Conservation (phyloP, 2,113 vertebrate species). For the Chloebia gouldiae region DNA sequence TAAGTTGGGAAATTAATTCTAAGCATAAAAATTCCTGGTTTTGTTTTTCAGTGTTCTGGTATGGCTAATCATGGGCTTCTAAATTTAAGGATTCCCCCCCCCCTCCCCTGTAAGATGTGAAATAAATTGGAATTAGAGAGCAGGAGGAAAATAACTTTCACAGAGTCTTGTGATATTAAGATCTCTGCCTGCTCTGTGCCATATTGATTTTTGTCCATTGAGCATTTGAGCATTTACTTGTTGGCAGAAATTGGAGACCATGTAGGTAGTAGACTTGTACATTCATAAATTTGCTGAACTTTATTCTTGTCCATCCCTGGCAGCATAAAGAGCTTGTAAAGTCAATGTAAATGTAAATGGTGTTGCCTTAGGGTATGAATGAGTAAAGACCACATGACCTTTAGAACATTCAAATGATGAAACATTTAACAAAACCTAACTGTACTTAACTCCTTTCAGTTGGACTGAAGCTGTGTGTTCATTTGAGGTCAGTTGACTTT, state of each 20-base stretch:
- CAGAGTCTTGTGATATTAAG: not conserved
- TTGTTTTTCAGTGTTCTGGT: not conserved
- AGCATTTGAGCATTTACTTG: not conserved
- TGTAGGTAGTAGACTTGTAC: not conserved
- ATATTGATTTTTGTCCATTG: not conserved
- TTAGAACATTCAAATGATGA: not conserved
- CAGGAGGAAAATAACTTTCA: not conserved
- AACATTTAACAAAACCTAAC: not conserved
- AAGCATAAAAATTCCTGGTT: not conserved
- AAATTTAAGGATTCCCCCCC: not conserved
- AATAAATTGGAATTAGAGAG: not conserved
- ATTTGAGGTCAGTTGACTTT: not conserved
- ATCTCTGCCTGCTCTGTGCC: not conserved
- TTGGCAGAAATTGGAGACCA: not conserved
- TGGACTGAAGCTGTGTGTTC: not conserved
- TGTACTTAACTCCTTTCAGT: not conserved
- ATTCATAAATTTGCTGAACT: not conserved
- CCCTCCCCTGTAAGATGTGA: not conserved
- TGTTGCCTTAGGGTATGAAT: not conserved
- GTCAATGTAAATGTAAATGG: not conserved
- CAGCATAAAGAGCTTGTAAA: not conserved
- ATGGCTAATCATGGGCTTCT: not conserved
- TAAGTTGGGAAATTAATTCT: not conserved
- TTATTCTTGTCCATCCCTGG: not conserved
- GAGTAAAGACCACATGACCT: not conserved